Evolutionary conservation across 2,113 vertebrate genomes (phyloP).

Genomic region (Myrmecophaga tridactyla): DNA sequence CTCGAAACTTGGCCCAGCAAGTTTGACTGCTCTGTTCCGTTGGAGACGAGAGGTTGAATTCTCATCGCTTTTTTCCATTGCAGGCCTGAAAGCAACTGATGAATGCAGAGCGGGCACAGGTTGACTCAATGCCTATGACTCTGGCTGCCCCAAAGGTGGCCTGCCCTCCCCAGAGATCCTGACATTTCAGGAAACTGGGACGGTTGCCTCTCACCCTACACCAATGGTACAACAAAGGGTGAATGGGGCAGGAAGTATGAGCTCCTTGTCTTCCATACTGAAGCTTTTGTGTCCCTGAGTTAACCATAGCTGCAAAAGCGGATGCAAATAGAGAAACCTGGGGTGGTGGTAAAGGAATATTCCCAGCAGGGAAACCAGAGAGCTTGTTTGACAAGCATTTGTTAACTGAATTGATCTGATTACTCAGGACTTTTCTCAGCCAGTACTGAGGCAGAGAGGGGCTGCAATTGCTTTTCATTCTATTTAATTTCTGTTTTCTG

Average conservation of each 20-base stretch:
- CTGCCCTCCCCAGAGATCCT: not conserved
- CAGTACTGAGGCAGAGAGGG: constrained; percentile 53
- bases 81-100: not conserved
- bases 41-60: not conserved
- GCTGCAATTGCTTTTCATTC: constrained; percentile 60
- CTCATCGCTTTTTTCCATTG: not conserved
- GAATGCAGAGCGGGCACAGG: not conserved
- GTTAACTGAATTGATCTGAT: constrained; percentile 67
- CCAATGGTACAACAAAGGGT: not conserved
- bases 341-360: constrained; percentile 41
- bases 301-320: not conserved
- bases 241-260: not conserved
- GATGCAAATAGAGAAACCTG: constrained; percentile 20
- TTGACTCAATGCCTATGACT: not conserved
- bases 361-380: constrained; percentile 13
- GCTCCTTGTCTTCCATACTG: not conserved
- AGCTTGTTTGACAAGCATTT: constrained; percentile 48
- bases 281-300: not conserved
- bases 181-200: constrained; percentile 56
- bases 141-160: not conserved
- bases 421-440: constrained; percentile 63
- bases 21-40: not conserved
- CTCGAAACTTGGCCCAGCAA: not conserved
- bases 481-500: constrained; percentile 75
- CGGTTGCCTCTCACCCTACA: not conserved